These are phyloP conservation scores for Pemphredon lugubris DNA, from an alignment of 2,888 invertebrate genomes.

Conservation along the genomic window DNA sequence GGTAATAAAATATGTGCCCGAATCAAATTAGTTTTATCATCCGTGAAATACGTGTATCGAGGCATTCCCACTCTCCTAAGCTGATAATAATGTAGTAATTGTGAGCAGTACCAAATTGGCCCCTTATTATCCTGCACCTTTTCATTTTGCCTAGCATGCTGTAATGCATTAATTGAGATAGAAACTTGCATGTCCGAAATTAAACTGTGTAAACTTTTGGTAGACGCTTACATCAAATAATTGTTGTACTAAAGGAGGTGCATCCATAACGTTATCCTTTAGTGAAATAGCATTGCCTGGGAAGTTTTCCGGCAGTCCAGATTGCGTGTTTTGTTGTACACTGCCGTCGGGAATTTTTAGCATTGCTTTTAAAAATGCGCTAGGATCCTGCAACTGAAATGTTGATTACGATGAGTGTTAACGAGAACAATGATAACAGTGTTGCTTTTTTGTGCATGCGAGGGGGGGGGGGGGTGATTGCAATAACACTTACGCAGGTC, in stretches of 20 bases:
- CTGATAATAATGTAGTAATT: conserved; percentile 81
- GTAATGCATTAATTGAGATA: conserved; percentile 29
- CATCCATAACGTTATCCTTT: conserved; percentile 65
- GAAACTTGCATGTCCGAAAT: neutral
- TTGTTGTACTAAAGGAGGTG: conserved; percentile 78
- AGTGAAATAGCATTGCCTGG: conserved; percentile 9
- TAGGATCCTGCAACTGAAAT: conserved; percentile 75
- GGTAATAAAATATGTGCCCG: conserved; percentile 82
- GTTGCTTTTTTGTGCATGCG: too few relatives aligned
- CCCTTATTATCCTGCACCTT: conserved; percentile 60
- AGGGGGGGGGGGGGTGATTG: neutral
- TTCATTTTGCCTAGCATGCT: conserved; percentile 74
- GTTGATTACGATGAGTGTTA: conserved; percentile 21
- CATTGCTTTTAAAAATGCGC: conserved; percentile 78
- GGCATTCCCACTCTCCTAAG: conserved; percentile 80
- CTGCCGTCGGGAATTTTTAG: conserved; percentile 76
- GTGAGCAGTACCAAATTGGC: conserved; percentile 72
- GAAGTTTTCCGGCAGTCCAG: neutral
- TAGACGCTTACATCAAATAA: conserved; percentile 77
- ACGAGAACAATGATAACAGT: neutral
- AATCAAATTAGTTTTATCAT: conserved; percentile 72
- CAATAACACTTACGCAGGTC: conserved; percentile 40
- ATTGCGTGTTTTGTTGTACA: conserved; percentile 56
- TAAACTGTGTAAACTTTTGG: neutral
- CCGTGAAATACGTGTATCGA: conserved; percentile 80